Evolutionary conservation across 2,113 vertebrate genomes (phyloP), one percentile per base, ranked within the genome.

Genomic region (Hemichromis elongatus): DNA sequence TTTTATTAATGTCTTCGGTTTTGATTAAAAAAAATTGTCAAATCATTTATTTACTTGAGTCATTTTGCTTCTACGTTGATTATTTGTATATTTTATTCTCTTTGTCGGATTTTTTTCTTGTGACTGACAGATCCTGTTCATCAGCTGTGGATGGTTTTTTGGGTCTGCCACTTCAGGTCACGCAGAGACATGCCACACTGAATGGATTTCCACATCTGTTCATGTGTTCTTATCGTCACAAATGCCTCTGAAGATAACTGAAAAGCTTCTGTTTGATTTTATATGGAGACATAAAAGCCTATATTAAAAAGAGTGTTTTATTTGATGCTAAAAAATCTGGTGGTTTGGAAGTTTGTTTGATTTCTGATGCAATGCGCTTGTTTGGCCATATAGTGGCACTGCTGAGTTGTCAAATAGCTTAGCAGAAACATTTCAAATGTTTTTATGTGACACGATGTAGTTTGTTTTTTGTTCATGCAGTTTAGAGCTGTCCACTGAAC

Each of bases 51-150:
- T n/a, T n/a, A n/a, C n/a, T n/a, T n/a, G n/a, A n/a, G n/a, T n/a
- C n/a, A n/a, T n/a, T n/a, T n/a, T n/a, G n/a, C n/a, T n/a, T n/a
- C n/a, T n/a, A n/a, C n/a, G n/a, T n/a, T n/a, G n/a, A n/a, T n/a
- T n/a, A n/a, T n/a, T n/a, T n/a, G n/a, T n/a, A n/a, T n/a, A n/a
- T 57, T 14, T 18, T 57, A 30, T 59, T 59, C 0, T 59, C 26
- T 59, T 59, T 59, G 8, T 5, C 9, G 0, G 3, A 1, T 55
- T 59, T 28, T 57, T 57, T 30, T 13, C 11, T 55, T 1, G 3
- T 24, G 53, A 24, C 53, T 24, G 10, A 24, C 53, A 24, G 53
- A 13, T 55, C 53, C 53, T 55, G 53, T 24, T 55, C 21, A 24
- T 55, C 53, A 55, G 26, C 52, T 53, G 19, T 53, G 52, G 19